phyloP scores from a whole-genome alignment of 2,113 vertebrate species.

The Gobius niger region DNA sequence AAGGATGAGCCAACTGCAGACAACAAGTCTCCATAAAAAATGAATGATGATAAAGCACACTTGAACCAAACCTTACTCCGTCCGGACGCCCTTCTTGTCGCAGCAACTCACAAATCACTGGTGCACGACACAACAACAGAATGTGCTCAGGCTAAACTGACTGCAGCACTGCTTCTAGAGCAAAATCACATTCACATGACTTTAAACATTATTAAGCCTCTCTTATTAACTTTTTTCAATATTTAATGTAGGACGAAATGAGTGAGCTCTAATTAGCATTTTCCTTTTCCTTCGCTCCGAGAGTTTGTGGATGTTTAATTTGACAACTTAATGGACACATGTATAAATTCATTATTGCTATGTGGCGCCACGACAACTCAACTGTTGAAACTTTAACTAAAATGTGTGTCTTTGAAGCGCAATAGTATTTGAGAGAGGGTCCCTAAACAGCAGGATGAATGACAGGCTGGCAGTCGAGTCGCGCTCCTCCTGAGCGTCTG shows the following conservation, averaged over 20 bases:
- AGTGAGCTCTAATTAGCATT: conserved; percentile 40
- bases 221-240: background rate
- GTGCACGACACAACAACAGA: no score
- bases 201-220: background rate
- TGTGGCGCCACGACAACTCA: conserved; percentile 19
- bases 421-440: conserved; percentile 35
- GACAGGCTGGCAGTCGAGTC: conserved; percentile 49
- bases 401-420: conserved; percentile 15
- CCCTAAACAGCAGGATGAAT: conserved; percentile 43
- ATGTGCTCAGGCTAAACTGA: no score
- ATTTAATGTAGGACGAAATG: conserved; percentile 11
- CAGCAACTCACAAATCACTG: no score
- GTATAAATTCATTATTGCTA: background rate
- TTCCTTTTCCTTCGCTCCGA: conserved; percentile 32
- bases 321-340: conserved; percentile 48
- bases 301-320: conserved; percentile 22
- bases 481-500: conserved; percentile 53
- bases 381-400: conserved; percentile 20
- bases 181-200: background rate
- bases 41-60: no score
- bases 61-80: no score
- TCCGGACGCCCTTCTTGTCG: no score
- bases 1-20: no score
- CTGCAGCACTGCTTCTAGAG: background rate
- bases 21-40: no score